These are phyloP conservation scores for Lycophotia porphyrea DNA, from an alignment of 2,888 invertebrate genomes.

Conservation along the genomic window DNA sequence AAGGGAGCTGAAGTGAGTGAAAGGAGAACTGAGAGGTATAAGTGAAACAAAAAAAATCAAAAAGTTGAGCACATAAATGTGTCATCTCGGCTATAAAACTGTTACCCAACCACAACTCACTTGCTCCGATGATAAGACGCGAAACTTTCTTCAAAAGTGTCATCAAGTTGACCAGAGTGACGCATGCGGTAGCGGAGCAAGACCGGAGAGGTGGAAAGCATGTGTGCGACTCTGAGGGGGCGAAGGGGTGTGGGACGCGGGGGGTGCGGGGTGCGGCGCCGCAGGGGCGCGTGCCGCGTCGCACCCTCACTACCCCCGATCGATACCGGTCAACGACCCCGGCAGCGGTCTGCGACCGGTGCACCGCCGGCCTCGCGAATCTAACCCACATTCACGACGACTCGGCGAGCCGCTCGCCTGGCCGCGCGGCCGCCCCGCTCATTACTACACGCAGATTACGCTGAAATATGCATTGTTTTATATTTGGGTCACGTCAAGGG, in stretches of 20 bases:
- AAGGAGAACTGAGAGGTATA: background rate
- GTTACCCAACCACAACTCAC: conserved; percentile 28
- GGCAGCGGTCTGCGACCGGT: conserved; percentile 84
- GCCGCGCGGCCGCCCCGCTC: conserved; percentile 73
- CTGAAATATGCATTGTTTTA: conserved; percentile 79
- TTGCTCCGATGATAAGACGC: conserved; percentile 47
- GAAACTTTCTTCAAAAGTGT: conserved; percentile 65
- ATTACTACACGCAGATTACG: conserved; percentile 83
- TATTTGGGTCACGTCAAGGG: conserved; percentile 77
- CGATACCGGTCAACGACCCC: conserved; percentile 89
- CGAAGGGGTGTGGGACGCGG: conserved; percentile 58
- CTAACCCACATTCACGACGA: conserved; percentile 83
- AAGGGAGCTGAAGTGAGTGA: background rate
- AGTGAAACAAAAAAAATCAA: background rate
- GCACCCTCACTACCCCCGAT: conserved; percentile 81
- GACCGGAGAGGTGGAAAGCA: conserved; percentile 79
- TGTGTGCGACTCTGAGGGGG: conserved; percentile 50
- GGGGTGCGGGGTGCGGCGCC: conserved; percentile 76
- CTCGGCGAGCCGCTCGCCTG: conserved; percentile 23
- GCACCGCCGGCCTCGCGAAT: conserved; percentile 83
- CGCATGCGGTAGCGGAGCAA: conserved; percentile 85
- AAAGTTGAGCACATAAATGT: conserved; percentile 8
- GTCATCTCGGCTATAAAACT: conserved; percentile 24
- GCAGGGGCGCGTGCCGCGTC: conserved; percentile 81
- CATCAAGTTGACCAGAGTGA: conserved; percentile 81